These are phyloP conservation scores for Trigoniulus corallinus DNA, from an alignment of 1,140 invertebrate genomes.

Conservation along the genomic window DNA sequence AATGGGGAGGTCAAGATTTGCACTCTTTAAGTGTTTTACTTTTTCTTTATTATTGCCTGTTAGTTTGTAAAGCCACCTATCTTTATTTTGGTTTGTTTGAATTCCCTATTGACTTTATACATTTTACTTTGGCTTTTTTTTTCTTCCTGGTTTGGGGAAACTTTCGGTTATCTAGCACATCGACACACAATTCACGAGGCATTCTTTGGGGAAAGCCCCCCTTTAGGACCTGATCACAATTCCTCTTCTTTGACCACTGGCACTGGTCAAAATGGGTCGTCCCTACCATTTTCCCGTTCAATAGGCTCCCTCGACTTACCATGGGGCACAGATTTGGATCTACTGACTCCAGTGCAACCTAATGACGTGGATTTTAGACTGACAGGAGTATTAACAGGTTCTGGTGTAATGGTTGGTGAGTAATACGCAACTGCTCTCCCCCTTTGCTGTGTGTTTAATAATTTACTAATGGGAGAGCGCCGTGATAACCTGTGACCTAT, in stretches of 20 bases:
- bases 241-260: too few species aligned
- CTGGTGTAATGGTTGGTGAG: conserved; percentile 9
- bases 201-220: not conserved
- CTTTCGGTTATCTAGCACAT: not conserved
- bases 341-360: not conserved
- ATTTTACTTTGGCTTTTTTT: not conserved
- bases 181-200: not conserved
- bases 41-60: too few species aligned
- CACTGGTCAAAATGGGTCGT: not conserved
- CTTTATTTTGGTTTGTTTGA: too few species aligned
- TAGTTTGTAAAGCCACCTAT: too few species aligned
- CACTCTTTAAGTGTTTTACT: too few species aligned
- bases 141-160: not conserved
- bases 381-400: conserved; percentile 1
- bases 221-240: too few species aligned
- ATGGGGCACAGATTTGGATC: not conserved
- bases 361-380: not conserved
- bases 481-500: too few species aligned
- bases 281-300: not conserved
- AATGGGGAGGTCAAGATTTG: too few species aligned
- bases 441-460: not conserved
- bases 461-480: too few species aligned
- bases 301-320: too few species aligned
- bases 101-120: not conserved
- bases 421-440: not conserved